Evolutionary conservation across 2,113 vertebrate species (phyloP).

Genomic region (Eudyptes chrysolophus): DNA sequence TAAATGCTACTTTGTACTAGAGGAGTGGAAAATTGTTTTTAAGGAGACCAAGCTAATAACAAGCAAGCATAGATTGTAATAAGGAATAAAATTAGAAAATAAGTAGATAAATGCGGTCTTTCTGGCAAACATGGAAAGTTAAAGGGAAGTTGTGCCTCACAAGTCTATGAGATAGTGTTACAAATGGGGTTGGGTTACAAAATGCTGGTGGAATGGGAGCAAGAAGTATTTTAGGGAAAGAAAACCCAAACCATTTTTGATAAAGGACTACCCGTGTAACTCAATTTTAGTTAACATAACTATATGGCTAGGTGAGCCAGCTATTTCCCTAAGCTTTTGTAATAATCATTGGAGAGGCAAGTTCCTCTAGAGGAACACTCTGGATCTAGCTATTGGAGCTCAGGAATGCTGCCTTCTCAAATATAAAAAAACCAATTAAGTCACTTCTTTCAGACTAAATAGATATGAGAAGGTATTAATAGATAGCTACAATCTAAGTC

Average conservation of each 20-base stretch:
- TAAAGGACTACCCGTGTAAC: neutral
- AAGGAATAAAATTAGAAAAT: neutral
- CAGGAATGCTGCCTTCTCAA: neutral
- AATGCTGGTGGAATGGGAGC: neutral
- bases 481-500: neutral
- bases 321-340: neutral
- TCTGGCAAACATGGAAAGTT: neutral
- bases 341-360: neutral
- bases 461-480: neutral
- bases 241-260: neutral
- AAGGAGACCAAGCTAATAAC: neutral
- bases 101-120: neutral
- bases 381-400: neutral
- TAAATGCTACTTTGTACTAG: neutral
- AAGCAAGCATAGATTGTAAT: neutral
- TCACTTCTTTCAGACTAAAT: neutral
- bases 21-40: neutral
- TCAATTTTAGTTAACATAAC: accelerated
- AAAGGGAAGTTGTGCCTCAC: neutral
- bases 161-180: neutral
- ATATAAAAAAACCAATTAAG: neutral
- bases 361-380: neutral
- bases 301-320: neutral
- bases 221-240: neutral
- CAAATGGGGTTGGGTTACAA: neutral